Evolutionary conservation across 2,888 invertebrate species (phyloP).

Genomic region (Chironomus riparius): DNA sequence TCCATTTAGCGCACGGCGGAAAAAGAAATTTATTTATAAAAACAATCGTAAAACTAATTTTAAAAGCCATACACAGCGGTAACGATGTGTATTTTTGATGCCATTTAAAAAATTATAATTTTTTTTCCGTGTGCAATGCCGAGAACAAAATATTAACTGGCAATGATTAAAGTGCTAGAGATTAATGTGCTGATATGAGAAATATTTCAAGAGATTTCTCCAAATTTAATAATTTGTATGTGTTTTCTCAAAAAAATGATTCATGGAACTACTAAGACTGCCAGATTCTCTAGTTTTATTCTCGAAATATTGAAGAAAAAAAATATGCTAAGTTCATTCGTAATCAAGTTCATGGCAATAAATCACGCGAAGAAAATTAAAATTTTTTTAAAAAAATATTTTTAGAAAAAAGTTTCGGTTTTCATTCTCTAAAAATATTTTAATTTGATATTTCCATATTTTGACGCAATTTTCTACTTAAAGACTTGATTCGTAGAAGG

Average conservation of each 20-base stretch:
- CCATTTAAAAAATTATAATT: no score
- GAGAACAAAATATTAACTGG: conserved; percentile 18
- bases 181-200: conserved; percentile 19
- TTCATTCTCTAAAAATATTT: neutral
- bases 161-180: conserved; percentile 21
- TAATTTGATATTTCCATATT: neutral
- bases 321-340: neutral
- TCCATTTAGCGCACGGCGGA: conserved; percentile 23
- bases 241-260: conserved; percentile 12
- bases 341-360: conserved; percentile 22
- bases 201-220: conserved; percentile 6
- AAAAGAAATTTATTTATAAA: conserved; percentile 21
- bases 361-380: conserved; percentile 15
- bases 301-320: neutral
- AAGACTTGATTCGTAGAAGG: no score
- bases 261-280: conserved; percentile 5
- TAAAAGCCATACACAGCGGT: conserved; percentile 5
- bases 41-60: conserved; percentile 25
- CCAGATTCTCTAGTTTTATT: neutral
- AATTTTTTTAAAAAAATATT: conserved; percentile 21
- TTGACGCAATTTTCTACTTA: neutral
- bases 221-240: neutral
- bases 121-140: no score
- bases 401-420: neutral
- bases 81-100: neutral